Percentiles rank a stretch among this genome's conserved stretches.
Evolutionary conservation across 92 coral and sea anemone genomes (phyloP).

Genomic region (Ricordea florida): DNA sequence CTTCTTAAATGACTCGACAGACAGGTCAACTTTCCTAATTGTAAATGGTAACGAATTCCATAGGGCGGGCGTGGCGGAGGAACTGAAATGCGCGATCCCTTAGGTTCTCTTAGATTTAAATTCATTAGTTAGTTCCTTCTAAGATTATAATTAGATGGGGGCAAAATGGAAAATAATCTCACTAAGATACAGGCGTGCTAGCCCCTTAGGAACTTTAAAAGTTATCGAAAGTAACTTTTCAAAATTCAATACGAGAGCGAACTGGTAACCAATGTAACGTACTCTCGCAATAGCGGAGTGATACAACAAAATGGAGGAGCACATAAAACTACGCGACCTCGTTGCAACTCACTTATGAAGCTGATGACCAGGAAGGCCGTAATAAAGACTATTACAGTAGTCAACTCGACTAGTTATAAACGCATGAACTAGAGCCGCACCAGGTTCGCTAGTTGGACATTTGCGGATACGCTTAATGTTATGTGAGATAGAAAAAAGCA

Average conservation of each 20-base stretch:
- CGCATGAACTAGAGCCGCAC: slow-evolving; percentile 3
- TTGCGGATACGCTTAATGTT: no score
- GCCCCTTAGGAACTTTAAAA: neutral
- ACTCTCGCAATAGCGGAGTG: neutral
- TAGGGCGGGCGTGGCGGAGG: no score
- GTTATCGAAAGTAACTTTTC: neutral
- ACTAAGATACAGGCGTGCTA: neutral
- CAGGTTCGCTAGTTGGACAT: slow-evolving; percentile 10
- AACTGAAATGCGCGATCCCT: no score
- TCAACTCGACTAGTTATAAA: slow-evolving; percentile 29
- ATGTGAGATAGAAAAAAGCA: slow-evolving; percentile 26
- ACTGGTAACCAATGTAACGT: neutral
- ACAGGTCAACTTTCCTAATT: no score
- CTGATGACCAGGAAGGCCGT: neutral
- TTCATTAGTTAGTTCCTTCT: no score
- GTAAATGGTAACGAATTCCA: no score
- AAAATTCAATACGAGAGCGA: neutral
- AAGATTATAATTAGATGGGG: neutral
- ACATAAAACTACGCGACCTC: neutral
- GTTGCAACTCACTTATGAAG: neutral
- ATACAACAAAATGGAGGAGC: neutral
- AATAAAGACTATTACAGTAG: slow-evolving; percentile 5
- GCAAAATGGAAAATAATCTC: neutral
- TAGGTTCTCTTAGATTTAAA: no score
- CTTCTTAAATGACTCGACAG: no score